A percentile compares a stretch with the other conserved stretches of the same genome.
Conservation (phyloP, 2,797 vertebrate species). For the Onychomys leucogaster region DNA sequence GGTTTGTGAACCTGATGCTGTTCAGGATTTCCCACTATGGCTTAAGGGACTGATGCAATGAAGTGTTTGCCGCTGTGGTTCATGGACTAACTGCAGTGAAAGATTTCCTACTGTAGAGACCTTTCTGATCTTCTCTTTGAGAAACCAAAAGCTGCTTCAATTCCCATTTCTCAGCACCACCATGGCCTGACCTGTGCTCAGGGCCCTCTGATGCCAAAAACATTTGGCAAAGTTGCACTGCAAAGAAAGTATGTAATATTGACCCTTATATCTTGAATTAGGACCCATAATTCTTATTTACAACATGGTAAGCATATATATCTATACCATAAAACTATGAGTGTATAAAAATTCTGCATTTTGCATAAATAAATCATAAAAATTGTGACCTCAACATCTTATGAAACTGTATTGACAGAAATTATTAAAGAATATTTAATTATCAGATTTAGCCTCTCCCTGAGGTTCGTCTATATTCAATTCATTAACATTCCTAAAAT, state of each 20-base stretch:
- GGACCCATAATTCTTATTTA: slow-evolving; percentile 65
- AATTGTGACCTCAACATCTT: background rate
- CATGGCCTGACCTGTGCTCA: slow-evolving; percentile 61
- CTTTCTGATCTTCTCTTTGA: background rate
- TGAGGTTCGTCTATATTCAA: background rate
- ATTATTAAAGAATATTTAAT: background rate
- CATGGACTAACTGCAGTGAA: no score
- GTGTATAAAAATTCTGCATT: background rate
- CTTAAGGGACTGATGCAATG: background rate
- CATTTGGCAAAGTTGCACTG: slow-evolving; percentile 24
- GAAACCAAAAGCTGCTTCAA: slow-evolving; percentile 63
- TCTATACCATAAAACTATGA: background rate
- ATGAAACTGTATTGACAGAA: background rate
- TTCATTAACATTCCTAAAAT: background rate
- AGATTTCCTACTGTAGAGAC: background rate
- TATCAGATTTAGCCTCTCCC: background rate
- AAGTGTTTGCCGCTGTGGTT: background rate
- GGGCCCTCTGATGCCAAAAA: slow-evolving; percentile 57
- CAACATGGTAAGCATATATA: slow-evolving; percentile 55
- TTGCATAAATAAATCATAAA: background rate
- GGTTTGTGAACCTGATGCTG: background rate
- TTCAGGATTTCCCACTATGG: background rate
- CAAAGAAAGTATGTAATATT: slow-evolving; percentile 34
- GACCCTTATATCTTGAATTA: slow-evolving; percentile 47
- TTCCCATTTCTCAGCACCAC: background rate